Conservation (phyloP, 2,888 invertebrate genomes). For the Nemotelus pantherinus region DNA sequence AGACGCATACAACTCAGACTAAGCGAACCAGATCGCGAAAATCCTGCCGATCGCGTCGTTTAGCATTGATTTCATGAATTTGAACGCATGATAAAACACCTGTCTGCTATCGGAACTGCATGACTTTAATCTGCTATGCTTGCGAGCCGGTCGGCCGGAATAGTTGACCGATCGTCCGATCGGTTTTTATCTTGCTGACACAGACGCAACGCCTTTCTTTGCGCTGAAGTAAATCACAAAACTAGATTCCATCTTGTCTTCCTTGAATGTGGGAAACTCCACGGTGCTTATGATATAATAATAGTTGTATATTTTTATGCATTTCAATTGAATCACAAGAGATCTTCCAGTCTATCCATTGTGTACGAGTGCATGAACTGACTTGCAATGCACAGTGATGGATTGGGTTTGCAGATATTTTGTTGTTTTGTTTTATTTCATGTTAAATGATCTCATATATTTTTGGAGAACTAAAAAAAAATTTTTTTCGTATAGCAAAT, state of each 20-base stretch:
- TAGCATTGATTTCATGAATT: constrained; percentile 32
- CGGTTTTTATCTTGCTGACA: constrained; percentile 17
- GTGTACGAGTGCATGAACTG: too few species aligned
- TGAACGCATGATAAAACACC: constrained; percentile 35
- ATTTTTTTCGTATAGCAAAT: too few species aligned
- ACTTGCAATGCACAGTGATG: too few species aligned
- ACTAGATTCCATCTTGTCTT: background rate
- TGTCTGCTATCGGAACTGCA: constrained; percentile 7
- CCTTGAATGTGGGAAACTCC: too few species aligned
- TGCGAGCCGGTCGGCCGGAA: background rate
- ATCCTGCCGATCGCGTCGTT: constrained; percentile 21
- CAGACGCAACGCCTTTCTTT: constrained; percentile 36
- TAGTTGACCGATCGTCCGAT: background rate
- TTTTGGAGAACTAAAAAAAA: too few species aligned
- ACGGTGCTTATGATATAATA: too few species aligned
- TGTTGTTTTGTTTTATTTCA: too few species aligned
- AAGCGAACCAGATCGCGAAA: background rate
- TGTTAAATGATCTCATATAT: too few species aligned
- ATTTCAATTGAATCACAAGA: background rate
- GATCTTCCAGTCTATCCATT: background rate
- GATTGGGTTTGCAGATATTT: too few species aligned
- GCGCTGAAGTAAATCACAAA: constrained; percentile 13
- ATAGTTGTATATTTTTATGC: too few species aligned
- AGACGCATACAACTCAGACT: background rate
- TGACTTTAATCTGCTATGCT: background rate